Evolutionary conservation across 2,113 vertebrate species (phyloP).

Genomic region (Ornithorhynchus anatinus): DNA sequence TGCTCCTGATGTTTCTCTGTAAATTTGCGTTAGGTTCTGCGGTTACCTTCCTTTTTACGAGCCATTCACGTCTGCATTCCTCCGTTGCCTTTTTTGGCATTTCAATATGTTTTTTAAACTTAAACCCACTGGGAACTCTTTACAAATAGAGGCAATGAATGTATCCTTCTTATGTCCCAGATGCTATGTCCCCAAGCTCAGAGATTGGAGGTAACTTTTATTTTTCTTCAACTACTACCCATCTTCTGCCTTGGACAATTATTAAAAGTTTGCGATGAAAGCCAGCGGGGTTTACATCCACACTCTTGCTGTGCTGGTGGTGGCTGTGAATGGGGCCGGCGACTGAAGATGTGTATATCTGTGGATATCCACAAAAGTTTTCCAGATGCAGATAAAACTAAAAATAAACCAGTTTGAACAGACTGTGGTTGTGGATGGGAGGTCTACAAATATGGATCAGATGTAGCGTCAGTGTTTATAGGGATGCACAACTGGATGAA

Average conservation of each 20-base stretch:
- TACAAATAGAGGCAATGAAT: slow-evolving; percentile 6
- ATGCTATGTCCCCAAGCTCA: neutral
- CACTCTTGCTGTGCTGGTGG: too few relatives aligned
- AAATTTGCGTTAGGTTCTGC: neutral
- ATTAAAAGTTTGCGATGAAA: neutral
- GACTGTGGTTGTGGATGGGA: too few relatives aligned
- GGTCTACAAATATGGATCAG: too few relatives aligned
- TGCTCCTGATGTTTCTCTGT: neutral
- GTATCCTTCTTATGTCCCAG: neutral
- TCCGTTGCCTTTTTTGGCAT: neutral
- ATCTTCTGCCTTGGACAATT: neutral
- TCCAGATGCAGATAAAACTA: too few relatives aligned
- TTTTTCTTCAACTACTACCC: neutral
- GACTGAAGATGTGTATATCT: too few relatives aligned
- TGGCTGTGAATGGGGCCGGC: too few relatives aligned
- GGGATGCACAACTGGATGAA: too few relatives aligned
- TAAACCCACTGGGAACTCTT: slow-evolving; percentile 10
- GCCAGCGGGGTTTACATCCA: neutral
- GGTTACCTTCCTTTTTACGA: too few relatives aligned
- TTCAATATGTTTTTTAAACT: neutral
- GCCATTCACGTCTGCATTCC: neutral
- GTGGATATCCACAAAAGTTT: too few relatives aligned
- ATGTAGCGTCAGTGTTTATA: too few relatives aligned
- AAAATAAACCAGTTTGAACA: too few relatives aligned
- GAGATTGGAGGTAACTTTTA: slow-evolving; percentile 11